Conservation (phyloP, 1,140 invertebrate genomes). For the Apis dorsata region DNA sequence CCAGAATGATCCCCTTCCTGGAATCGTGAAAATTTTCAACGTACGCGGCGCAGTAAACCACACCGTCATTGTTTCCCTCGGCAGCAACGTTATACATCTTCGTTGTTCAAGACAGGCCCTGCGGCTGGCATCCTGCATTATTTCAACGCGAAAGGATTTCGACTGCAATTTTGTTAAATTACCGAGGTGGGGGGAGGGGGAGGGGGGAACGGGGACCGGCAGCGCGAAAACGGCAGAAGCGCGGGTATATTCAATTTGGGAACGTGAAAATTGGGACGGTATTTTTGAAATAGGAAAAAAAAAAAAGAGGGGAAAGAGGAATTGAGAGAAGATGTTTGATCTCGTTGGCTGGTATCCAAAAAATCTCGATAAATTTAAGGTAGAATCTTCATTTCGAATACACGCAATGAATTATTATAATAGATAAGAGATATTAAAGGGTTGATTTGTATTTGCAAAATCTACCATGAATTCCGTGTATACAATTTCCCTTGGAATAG, state of each 20-base stretch:
- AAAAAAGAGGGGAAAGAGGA: too few relatives aligned
- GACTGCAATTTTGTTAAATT: constrained; percentile 41
- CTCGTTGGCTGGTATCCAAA: too few relatives aligned
- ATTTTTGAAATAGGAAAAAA: background rate
- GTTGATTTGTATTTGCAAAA: background rate
- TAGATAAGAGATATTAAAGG: too few relatives aligned
- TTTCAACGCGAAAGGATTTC: constrained; percentile 31
- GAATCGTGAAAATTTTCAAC: constrained; percentile 38
- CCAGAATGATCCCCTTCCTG: constrained; percentile 55
- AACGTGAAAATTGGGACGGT: background rate
- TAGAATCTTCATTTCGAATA: too few relatives aligned
- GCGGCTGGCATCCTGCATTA: constrained; percentile 23
- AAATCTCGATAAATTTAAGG: too few relatives aligned
- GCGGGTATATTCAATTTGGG: constrained; percentile 11
- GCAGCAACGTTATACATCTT: constrained; percentile 38
- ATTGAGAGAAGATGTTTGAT: too few relatives aligned
- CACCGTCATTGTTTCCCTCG: constrained; percentile 32
- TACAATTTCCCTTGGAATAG: constrained; percentile 46
- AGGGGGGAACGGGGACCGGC: constrained; percentile 3
- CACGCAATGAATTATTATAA: too few relatives aligned
- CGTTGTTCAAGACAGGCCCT: constrained; percentile 23
- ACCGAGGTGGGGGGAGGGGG: background rate
- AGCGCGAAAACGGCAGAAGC: background rate
- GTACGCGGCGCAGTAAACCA: constrained; percentile 27
- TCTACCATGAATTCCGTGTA: constrained; percentile 27